A percentile compares a stretch with the other conserved stretches of the same genome.
Evolutionary conservation across 2,888 invertebrate species (phyloP).

Genomic region (Buathra laborator): DNA sequence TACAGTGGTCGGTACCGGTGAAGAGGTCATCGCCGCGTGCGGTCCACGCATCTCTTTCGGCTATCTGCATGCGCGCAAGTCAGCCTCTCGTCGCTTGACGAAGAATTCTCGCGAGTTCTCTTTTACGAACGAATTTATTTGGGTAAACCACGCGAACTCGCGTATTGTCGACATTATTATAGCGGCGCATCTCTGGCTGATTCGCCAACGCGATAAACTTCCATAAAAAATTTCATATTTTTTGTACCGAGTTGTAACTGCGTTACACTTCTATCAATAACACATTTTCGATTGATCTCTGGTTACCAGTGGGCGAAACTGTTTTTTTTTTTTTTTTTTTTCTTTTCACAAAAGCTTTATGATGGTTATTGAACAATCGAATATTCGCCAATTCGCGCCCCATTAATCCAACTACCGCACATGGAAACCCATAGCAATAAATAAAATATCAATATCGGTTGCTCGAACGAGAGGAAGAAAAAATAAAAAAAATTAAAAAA

Average conservation of each 20-base stretch:
- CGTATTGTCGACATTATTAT: neutral
- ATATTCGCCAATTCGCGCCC: conserved; percentile 17
- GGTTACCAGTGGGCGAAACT: neutral
- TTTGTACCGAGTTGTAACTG: neutral
- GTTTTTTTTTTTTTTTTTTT: neutral
- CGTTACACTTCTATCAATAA: conserved; percentile 6
- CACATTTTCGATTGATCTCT: neutral
- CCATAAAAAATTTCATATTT: neutral
- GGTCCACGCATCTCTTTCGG: conserved; percentile 62
- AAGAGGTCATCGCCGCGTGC: conserved; percentile 67
- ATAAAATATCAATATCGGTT: conserved; percentile 30
- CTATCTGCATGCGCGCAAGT: conserved; percentile 60
- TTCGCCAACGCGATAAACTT: conserved; percentile 16
- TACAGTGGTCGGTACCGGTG: conserved; percentile 25
- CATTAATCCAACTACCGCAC: conserved; percentile 12
- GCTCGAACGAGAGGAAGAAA: neutral
- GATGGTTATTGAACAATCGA: neutral
- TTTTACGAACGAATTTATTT: conserved; percentile 24
- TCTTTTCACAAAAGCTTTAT: neutral
- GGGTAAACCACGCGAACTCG: conserved; percentile 5
- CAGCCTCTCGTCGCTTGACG: conserved; percentile 25
- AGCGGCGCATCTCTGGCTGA: neutral
- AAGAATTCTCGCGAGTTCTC: conserved; percentile 26
- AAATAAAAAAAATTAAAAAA: neutral
- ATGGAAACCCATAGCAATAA: neutral